Percentiles rank a stretch among this genome's conserved stretches.
Conservation (phyloP, 2,113 vertebrate genomes). For the Ptychochromis oligacanthus region DNA sequence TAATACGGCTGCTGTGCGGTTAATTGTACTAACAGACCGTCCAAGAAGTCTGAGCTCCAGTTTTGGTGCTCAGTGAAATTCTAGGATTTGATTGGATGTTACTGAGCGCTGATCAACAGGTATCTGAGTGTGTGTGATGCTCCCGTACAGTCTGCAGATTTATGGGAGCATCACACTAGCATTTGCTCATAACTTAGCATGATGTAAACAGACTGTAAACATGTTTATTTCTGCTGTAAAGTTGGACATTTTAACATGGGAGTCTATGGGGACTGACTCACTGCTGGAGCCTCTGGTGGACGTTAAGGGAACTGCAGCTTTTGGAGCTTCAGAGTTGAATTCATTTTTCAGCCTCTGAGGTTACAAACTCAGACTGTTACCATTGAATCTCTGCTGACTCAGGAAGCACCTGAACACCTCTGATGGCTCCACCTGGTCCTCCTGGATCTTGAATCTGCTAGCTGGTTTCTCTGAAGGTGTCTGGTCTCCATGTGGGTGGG, state of each 20-base stretch:
- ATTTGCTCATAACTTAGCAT: too few relatives aligned
- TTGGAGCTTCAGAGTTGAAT: neutral
- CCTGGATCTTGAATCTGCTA: neutral
- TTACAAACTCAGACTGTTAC: too few relatives aligned
- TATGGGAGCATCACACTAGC: too few relatives aligned
- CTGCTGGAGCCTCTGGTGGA: neutral
- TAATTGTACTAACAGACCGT: neutral
- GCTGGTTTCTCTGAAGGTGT: neutral
- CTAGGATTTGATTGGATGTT: neutral
- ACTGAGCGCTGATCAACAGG: neutral
- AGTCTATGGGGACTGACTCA: neutral
- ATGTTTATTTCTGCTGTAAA: too few relatives aligned
- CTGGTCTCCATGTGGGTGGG: neutral
- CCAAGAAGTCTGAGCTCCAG: neutral
- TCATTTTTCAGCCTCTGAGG: too few relatives aligned
- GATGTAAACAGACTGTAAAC: too few relatives aligned
- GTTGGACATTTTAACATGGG: too few relatives aligned
- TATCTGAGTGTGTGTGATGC: neutral
- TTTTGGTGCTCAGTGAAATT: neutral
- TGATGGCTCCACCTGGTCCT: neutral
- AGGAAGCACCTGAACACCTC: neutral
- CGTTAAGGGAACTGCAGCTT: neutral
- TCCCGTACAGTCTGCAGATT: neutral
- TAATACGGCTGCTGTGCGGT: neutral
- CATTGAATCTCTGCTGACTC: neutral